Evolutionary conservation across 2,113 vertebrate genomes (phyloP), one percentile per base, ranked within the genome.

Genomic region (Colaptes auratus): DNA sequence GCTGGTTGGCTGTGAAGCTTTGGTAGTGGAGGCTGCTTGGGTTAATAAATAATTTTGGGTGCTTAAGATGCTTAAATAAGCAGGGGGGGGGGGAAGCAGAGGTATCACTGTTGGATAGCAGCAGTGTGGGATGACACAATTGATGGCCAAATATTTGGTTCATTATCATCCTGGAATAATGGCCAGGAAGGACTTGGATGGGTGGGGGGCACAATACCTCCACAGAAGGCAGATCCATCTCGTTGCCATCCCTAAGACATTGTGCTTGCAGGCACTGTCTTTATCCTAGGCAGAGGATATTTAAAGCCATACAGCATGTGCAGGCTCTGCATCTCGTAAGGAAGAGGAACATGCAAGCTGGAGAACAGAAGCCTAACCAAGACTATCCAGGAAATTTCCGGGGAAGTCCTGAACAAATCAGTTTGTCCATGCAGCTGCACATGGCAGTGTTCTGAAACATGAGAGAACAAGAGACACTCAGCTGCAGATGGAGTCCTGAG

Each of bases 291-390:
- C 3, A 81, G 56, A 53, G 10, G 21, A 6, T 63, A 77, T 70
- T 84, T 65, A 76, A 76, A 59, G n/a, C 50, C 52, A 19, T 7
- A 23, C 0, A 55, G 60, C 0, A 0, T 9, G 46, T 1, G 0
- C 4, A 1, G 88, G 56, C 66, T 10, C 6, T 15, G 18, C 10
- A 20, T 79, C 66, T 63, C 27, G 35, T 53, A 11, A 39, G 27
- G 36, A 69, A 82, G 17, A 48, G 7, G 24, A 80, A 72, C 15
- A 21, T 33, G 12, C 13, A 64, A 48, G 10, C 8, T 31, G 30
- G 46, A 78, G n/a, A 70, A 42, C 0, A n/a, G 30, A 71, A 78
- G 20, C 24, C 20, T 53, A 63, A 12, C 15, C 15, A 20, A 50
- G 72, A 55, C 30, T 17, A 27, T 20, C 21, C 15, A 48, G 58